These are phyloP conservation scores for Drosophila bocki DNA, from an alignment of 1,140 invertebrate species.

Conservation along the genomic window DNA sequence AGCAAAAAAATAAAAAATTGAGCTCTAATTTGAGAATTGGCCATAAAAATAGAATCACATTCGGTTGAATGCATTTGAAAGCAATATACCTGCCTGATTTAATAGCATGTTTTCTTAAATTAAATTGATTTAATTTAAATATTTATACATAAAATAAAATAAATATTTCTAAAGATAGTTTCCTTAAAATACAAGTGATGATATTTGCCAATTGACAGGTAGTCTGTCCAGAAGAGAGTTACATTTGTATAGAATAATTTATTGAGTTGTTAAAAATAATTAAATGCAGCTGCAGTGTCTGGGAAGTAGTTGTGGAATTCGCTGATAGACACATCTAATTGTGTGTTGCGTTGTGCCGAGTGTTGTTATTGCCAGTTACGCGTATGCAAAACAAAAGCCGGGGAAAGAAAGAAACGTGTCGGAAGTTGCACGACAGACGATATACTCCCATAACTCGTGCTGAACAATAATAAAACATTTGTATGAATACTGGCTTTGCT, in stretches of 20 bases:
- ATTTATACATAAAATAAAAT: not conserved
- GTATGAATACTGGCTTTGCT: slow-evolving; percentile 56
- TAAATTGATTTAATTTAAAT: not conserved
- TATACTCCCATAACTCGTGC: slow-evolving; percentile 62
- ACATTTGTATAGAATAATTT: slow-evolving; percentile 9
- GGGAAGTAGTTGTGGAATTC: slow-evolving; percentile 34
- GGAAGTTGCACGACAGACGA: slow-evolving; percentile 72
- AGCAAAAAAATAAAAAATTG: slow-evolving; percentile 3
- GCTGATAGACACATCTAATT: slow-evolving; percentile 60
- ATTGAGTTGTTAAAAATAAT: slow-evolving; percentile 12
- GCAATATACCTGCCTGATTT: not conserved
- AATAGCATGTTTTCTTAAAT: slow-evolving; percentile 5
- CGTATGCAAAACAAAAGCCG: slow-evolving; percentile 55
- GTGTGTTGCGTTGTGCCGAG: slow-evolving; percentile 8
- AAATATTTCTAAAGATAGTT: not conserved
- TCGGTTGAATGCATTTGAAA: not conserved
- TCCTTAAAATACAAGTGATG: too few species aligned
- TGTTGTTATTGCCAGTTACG: slow-evolving; percentile 28
- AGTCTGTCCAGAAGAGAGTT: not conserved
- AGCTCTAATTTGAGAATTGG: slow-evolving; percentile 3
- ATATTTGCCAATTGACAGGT: not conserved
- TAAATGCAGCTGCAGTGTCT: slow-evolving; percentile 13
- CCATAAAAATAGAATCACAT: slow-evolving; percentile 1
- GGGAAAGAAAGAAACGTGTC: slow-evolving; percentile 60
- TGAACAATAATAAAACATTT: slow-evolving; percentile 65